Base-by-base conservation (phyloP, 2,113 vertebrate genomes). In the Ptilorrhoa leucosticta region DNA sequence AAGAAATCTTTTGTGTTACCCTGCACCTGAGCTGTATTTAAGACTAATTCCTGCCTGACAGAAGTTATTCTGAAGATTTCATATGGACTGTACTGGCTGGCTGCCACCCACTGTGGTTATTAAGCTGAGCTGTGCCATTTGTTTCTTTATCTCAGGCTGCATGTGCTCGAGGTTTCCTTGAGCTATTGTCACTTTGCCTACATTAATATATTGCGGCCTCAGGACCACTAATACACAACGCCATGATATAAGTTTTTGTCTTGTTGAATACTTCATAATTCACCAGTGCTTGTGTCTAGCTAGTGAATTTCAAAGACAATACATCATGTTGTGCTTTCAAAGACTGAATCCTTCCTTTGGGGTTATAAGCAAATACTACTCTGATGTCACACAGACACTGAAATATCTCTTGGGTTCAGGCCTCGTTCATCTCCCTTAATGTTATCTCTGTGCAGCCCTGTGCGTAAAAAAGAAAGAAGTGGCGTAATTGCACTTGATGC, bases 331-430 rank as follows among this genome's bases (percentile, higher is more conserved):
- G 22, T 87, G 69, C 87, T 77, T 97, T 80, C 69, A 56, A 71
- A 95, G 75, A 88, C 80, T 42, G 93, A 80, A 90, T 93, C 61
- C 64, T 64, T 92, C 61, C 89, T 96, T 93, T 4, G 66, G 88
- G 93, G 47, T 92, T 93, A 89, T 75, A 94, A 92, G 68, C 1
- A 20, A 94, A 88, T 87, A 44, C 22, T 37, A 51, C 89, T 97
- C 78, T 81, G 57, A 81, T 96, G 94, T 95, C 91, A 96, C 50
- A 78, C 4, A 40, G 89, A 83, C 87, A 31, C 82, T 96, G 90
- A 97, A 97, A 92, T 95, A 89, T 95, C 85, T 94, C 75, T 81
- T 31, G 18, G 14, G 83, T 87, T 94, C 85, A 93, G 93, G 66
- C 30, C 77, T 97, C 85, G 50, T 97, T 96, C 89, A 80, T 97